Evolutionary conservation across 2,888 invertebrate genomes (phyloP).

Genomic region (Petrolisthes manimaculis): DNA sequence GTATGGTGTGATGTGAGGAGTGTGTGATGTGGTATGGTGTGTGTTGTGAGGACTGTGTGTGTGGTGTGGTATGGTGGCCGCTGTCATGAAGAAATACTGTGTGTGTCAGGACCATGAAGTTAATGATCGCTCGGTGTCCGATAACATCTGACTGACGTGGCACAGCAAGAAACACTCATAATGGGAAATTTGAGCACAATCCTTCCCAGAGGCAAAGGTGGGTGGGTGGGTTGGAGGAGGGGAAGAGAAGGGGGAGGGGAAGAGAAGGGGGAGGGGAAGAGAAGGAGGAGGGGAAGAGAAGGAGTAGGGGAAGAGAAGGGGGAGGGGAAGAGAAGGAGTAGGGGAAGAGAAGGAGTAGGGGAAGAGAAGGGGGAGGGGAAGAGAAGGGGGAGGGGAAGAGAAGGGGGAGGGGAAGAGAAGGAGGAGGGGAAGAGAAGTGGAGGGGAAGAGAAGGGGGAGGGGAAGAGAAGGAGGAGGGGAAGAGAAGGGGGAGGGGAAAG

Average conservation of each 20-base stretch:
- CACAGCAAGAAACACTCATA: slow-evolving; percentile 33
- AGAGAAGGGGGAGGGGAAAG: neutral
- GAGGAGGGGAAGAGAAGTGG: neutral
- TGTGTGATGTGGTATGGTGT: too few relatives aligned
- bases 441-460: neutral
- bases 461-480: neutral
- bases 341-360: neutral
- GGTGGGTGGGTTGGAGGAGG: neutral
- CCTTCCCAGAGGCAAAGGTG: slow-evolving; percentile 14
- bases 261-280: neutral
- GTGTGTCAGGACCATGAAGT: neutral
- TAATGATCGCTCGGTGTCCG: neutral
- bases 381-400: neutral
- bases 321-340: neutral
- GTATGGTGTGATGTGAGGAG: too few relatives aligned
- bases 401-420: neutral
- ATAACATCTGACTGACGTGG: slow-evolving; percentile 19
- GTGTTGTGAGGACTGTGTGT: too few relatives aligned
- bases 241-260: neutral
- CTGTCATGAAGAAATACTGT: too few relatives aligned
- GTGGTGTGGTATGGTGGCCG: too few relatives aligned
- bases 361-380: neutral
- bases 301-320: neutral
- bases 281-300: neutral
- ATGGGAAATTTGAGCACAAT: slow-evolving; percentile 40